Evolutionary conservation across 1,140 invertebrate genomes (phyloP), one percentile per base, ranked within the genome.

Genomic region (Drosophila ananassae): DNA sequence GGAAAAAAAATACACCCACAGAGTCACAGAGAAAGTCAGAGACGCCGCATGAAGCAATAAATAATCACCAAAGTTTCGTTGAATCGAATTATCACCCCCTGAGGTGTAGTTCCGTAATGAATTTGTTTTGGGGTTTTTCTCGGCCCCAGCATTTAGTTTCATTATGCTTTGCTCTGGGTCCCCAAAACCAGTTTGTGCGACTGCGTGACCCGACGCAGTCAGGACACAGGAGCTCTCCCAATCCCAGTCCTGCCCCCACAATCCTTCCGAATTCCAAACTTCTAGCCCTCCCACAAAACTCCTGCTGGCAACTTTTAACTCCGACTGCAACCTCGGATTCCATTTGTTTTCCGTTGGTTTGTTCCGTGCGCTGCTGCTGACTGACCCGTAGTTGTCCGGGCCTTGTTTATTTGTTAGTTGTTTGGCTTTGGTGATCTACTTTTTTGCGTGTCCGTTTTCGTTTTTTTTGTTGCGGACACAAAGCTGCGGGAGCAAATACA

Each of bases 61-160:
- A 89, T 89, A 89, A 89, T 89, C 83, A 89, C 84, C 64, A 89
- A 89, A 89, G 83, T 89, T 89, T 89, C 77, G 84, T 68, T 89
- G 83, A 89, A 89, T 89, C 83, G 83, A 89, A 89, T 89, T 89
- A 89, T 89, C 84, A 89, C 83, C 83, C 83, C 83, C 83, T 77
- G 73, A 89, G 83, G 83, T 89, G 83, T 82, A 89, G 83, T 89
- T 89, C 79, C 73, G 76, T 89, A 89, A 89, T 89, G 84, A 89
- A 89, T 89, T 89, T 89, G 83, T 89, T 89, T 89, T 83, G 77
- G 79, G 84, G 83, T 67, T 82, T 89, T 79, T 54, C 66, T 71
- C 76, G 37, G 12, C 32, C 61, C 61, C 75, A 66, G 69, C 83
- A 89, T 85, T 85, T 87, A 76, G 82, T 85, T 85, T 85, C 82